phyloP scores from a whole-genome alignment of 2,888 invertebrate genomes.

The Alitta virens region DNA sequence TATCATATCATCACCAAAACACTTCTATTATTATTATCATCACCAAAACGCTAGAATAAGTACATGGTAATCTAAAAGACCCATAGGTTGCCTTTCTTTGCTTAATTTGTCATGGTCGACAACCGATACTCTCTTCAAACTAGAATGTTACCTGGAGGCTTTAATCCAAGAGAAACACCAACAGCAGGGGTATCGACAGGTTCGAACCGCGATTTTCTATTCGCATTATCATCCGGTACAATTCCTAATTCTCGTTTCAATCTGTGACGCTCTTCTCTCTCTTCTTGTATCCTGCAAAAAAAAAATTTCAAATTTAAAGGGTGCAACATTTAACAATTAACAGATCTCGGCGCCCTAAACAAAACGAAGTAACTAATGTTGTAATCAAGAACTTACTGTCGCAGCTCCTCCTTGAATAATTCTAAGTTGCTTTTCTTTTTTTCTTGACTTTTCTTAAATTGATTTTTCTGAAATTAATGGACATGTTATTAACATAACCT shows the following conservation, averaged over 20 bases:
- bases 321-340: too few relatives aligned
- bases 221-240: constrained; percentile 4
- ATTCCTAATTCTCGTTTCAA: constrained; percentile 56
- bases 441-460: constrained; percentile 66
- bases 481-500: too few relatives aligned
- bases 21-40: too few relatives aligned
- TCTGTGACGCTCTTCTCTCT: constrained; percentile 91
- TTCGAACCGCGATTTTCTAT: constrained; percentile 21
- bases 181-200: constrained; percentile 20
- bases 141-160: neutral
- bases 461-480: neutral
- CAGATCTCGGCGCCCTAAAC: too few relatives aligned
- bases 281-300: constrained; percentile 84
- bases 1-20: too few relatives aligned
- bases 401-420: constrained; percentile 94
- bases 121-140: too few relatives aligned
- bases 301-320: too few relatives aligned
- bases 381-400: constrained; percentile 82
- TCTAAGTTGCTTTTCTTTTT: constrained; percentile 97
- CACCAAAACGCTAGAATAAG: too few relatives aligned
- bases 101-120: too few relatives aligned
- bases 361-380: too few relatives aligned
- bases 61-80: too few relatives aligned
- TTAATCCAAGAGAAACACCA: neutral
- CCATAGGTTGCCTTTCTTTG: too few relatives aligned